These are phyloP conservation scores for Sinocyclocheilus anshuiensis DNA, from an alignment of 2,113 vertebrate genomes.

Conservation along the genomic window DNA sequence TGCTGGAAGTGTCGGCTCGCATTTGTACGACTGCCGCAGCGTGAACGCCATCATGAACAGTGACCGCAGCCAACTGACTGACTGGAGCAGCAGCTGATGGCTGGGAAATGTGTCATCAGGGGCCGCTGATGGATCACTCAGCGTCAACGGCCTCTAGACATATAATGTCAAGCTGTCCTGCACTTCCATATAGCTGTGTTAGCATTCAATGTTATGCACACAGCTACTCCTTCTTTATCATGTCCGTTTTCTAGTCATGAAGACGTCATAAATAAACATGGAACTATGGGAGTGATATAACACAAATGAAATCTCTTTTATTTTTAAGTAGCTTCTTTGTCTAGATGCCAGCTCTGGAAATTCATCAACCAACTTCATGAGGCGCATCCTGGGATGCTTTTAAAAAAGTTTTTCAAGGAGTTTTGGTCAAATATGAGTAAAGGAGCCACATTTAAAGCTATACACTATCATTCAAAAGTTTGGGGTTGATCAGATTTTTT, in stretches of 20 bases:
- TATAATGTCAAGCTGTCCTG: neutral
- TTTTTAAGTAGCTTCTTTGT: neutral
- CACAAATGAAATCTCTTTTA: neutral
- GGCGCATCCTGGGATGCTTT: neutral
- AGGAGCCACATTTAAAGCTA: neutral
- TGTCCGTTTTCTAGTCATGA: neutral
- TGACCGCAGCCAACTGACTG: neutral
- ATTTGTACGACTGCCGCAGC: neutral
- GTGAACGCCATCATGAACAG: slow-evolving; percentile 5
- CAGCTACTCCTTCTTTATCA: neutral
- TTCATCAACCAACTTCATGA: neutral
- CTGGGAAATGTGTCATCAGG: slow-evolving; percentile 13
- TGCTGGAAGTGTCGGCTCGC: neutral
- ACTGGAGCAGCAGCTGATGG: slow-evolving; percentile 12
- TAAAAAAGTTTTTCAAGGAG: neutral
- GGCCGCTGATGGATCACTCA: neutral
- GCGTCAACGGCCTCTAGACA: neutral
- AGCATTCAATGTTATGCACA: neutral
- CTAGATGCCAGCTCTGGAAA: neutral
- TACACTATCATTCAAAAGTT: neutral
- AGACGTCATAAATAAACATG: neutral
- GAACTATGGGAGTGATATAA: neutral
- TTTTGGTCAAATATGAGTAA: neutral
- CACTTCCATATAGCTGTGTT: neutral
- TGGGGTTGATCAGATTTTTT: neutral